Base-by-base conservation (phyloP, 2,113 vertebrate species). In the Gallinago undulata region DNA sequence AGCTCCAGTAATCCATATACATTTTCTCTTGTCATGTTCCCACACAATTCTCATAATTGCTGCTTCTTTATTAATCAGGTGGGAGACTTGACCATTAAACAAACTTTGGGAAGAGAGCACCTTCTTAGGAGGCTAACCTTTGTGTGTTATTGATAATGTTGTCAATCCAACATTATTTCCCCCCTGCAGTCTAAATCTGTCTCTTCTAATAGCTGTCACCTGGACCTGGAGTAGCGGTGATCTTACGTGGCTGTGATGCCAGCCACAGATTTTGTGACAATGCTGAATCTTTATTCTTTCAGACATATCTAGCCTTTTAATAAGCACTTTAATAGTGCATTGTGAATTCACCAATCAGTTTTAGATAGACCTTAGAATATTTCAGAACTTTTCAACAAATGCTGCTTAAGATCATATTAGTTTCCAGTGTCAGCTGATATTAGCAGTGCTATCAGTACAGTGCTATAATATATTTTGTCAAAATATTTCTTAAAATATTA, bases 401-500 rank as follows among this genome's bases (percentile, higher is more conserved):
- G 19, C 19, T 90, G 33, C 17, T 76, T 82, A 50, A 91, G 48
- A 93, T 79, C 39, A n/a, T 68, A 68, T 16, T 91, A 73, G 57
- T 53, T 89, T 62, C 50, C 76, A 62, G n/a, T 53, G 33, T 70
- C 55, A 94, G 48, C 47, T 83, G 51, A 62, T 83, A 28, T 87
- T 92, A 95, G 51, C 78, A 69, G 15, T 60, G 33, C 50, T 89
- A 89, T 78, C 37, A 91, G 43, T 77, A 48, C 41, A 41, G 53
- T 39, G 28, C 10, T 87, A 19, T 92, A 85, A 90, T 39, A 41
- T 47, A 83, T 88, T 90, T 57, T 90, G 48, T 82, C 62, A 89
- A 90, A 92, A 79, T 19, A 24, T 66, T 79, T 85, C 82, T 90
- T 93, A 69, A 94, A 96, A 95, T 93, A 83, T 87, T 93, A 89